Evolutionary conservation across 2,888 invertebrate genomes (phyloP).

Genomic region (Mechanitis messenoides): DNA sequence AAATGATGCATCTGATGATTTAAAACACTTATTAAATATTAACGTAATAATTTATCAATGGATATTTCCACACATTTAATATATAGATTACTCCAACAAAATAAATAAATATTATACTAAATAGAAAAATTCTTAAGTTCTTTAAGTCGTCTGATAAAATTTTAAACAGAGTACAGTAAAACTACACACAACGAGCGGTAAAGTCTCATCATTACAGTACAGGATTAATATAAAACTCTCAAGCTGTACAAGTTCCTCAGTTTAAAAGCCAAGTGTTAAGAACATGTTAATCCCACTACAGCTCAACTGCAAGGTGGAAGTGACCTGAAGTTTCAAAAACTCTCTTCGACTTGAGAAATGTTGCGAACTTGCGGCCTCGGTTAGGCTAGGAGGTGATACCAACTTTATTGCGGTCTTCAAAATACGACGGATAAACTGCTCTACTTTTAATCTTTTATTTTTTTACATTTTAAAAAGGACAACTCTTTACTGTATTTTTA

Average conservation of each 20-base stretch:
- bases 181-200: not conserved
- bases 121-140: no score
- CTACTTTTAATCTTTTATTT: constrained; percentile 15
- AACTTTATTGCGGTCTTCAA: constrained; percentile 45
- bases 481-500: not conserved
- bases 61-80: no score
- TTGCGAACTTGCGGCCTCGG: constrained; percentile 51
- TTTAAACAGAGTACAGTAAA: not conserved
- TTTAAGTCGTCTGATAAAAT: not conserved
- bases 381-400: constrained; percentile 40
- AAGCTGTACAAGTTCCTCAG: constrained; percentile 18
- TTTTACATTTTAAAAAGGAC: not conserved
- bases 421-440: constrained; percentile 32
- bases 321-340: constrained; percentile 32
- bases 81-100: no score
- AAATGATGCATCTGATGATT: no score
- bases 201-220: not conserved
- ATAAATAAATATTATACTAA: no score
- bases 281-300: constrained; percentile 31
- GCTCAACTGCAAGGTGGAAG: constrained; percentile 28
- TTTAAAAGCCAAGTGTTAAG: constrained; percentile 30
- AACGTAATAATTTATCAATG: no score
- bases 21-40: no score
- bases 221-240: constrained; percentile 1
- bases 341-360: constrained; percentile 35